Evolutionary conservation across 2,888 invertebrate species (phyloP).

Genomic region (Drosophila merina): DNA sequence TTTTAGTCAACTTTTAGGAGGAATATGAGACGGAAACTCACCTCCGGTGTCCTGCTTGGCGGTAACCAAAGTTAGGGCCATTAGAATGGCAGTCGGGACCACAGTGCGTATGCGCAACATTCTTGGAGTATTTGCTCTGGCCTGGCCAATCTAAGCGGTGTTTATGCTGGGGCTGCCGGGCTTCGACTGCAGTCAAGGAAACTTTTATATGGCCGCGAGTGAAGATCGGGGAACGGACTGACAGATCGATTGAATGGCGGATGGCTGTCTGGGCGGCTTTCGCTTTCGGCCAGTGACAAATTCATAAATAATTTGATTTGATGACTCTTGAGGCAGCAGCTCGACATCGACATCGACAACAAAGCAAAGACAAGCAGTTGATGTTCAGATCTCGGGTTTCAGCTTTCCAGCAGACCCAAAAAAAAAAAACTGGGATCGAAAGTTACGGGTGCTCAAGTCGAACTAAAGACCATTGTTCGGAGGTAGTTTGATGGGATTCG

Average conservation of each 20-base stretch:
- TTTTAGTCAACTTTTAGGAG: neutral
- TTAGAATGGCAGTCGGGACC: slow-evolving; percentile 4
- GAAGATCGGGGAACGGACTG: neutral
- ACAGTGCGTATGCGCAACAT: slow-evolving; percentile 40
- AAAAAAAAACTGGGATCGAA: slow-evolving; percentile 15
- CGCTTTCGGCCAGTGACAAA: slow-evolving; percentile 56
- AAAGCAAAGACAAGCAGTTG: slow-evolving; percentile 17
- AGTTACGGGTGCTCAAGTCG: slow-evolving; percentile 36
- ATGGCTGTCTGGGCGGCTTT: slow-evolving; percentile 39
- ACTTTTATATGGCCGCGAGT: slow-evolving; percentile 29
- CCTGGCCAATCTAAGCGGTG: slow-evolving; percentile 1
- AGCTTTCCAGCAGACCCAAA: slow-evolving; percentile 21
- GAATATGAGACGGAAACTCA: slow-evolving; percentile 1
- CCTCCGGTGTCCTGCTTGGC: slow-evolving; percentile 29
- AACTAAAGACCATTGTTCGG: slow-evolving; percentile 19
- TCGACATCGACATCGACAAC: slow-evolving; percentile 39
- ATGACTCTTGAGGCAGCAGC: slow-evolving; percentile 33
- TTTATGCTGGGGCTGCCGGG: slow-evolving; percentile 31
- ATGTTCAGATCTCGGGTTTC: slow-evolving; percentile 7
- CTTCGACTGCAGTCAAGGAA: slow-evolving; percentile 43
- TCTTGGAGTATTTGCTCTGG: neutral
- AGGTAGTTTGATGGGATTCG: slow-evolving; percentile 5
- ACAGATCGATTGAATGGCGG: slow-evolving; percentile 10
- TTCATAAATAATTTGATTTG: slow-evolving; percentile 44
- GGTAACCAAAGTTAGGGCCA: neutral